Percentiles rank a stretch among this genome's conserved stretches.
Evolutionary conservation across 2,888 invertebrate genomes (phyloP).

Genomic region (Oligia fasciuncula): DNA sequence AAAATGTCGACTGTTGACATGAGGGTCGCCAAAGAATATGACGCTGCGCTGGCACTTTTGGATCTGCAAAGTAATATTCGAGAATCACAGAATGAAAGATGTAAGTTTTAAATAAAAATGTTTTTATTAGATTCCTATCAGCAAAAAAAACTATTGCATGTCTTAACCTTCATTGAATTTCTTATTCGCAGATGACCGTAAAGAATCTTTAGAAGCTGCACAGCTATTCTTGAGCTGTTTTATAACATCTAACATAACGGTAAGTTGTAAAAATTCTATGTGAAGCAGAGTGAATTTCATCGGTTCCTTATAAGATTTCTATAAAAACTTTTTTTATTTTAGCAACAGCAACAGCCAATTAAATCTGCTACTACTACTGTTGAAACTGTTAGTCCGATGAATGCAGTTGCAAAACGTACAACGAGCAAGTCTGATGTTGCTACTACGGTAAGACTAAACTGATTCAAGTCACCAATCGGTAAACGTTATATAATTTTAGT

Average conservation of each 20-base stretch:
- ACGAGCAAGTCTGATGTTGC: not conserved
- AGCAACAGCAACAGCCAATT: slow-evolving; percentile 25
- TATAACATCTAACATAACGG: slow-evolving; percentile 61
- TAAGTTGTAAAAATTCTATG: slow-evolving; percentile 38
- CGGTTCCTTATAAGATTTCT: not conserved
- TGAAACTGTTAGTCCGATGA: slow-evolving; percentile 12
- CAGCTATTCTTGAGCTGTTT: slow-evolving; percentile 69
- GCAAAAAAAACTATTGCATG: not conserved
- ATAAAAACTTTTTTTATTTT: not conserved
- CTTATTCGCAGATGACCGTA: slow-evolving; percentile 51
- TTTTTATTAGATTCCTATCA: slow-evolving; percentile 9
- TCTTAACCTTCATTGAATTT: not conserved
- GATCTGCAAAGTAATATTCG: not conserved
- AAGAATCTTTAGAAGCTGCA: slow-evolving; percentile 66
- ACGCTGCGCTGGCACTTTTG: not conserved
- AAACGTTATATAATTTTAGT: not conserved
- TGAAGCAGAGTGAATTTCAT: not conserved
- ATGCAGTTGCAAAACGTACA: slow-evolving; percentile 18
- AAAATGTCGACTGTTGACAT: no score
- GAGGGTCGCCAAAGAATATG: no score
- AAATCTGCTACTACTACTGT: slow-evolving; percentile 14
- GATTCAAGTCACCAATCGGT: not conserved
- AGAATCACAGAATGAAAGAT: not conserved
- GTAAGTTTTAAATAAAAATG: slow-evolving; percentile 17
- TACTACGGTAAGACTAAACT: slow-evolving; percentile 24